phyloP scores from a whole-genome alignment of 2,797 vertebrate species.

The Botia almorhae region DNA sequence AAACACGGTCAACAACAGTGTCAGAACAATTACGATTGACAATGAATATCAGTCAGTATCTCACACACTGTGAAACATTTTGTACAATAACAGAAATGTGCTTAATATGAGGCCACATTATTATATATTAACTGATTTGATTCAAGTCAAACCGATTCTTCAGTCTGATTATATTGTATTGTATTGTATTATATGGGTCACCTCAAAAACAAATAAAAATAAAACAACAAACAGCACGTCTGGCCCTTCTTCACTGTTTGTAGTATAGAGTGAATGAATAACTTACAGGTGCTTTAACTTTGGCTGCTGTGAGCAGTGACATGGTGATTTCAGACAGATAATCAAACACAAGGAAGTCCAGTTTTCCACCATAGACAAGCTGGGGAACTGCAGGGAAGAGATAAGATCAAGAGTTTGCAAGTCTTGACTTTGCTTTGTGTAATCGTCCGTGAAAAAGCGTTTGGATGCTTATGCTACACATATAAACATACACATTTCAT shows the following conservation, averaged over 20 bases:
- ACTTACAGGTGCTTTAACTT: slow-evolving; percentile 83
- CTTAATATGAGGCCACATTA: too few species aligned
- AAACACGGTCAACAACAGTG: neutral
- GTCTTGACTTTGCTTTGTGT: neutral
- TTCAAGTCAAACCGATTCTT: too few species aligned
- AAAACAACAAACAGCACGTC: too few species aligned
- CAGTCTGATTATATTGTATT: too few species aligned
- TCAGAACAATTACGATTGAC: neutral
- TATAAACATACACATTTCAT: neutral
- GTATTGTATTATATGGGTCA: too few species aligned
- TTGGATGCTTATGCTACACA: neutral
- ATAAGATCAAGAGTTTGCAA: neutral
- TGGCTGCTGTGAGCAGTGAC: slow-evolving; percentile 84
- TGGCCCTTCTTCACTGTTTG: neutral
- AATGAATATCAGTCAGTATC: too few species aligned
- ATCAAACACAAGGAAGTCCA: slow-evolving; percentile 89
- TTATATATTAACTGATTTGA: too few species aligned
- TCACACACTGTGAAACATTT: too few species aligned
- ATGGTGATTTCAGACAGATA: slow-evolving; percentile 90
- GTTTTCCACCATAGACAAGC: slow-evolving; percentile 79
- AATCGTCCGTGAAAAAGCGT: neutral
- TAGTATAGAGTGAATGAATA: neutral
- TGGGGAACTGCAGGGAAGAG: slow-evolving; percentile 78
- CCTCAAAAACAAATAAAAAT: too few species aligned
- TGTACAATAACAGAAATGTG: too few species aligned